Evolutionary conservation across 30 jellyfish, hydroid and myxozoan genomes (phyloP).

Genomic region (Hydractinia symbiolongicarpus): DNA sequence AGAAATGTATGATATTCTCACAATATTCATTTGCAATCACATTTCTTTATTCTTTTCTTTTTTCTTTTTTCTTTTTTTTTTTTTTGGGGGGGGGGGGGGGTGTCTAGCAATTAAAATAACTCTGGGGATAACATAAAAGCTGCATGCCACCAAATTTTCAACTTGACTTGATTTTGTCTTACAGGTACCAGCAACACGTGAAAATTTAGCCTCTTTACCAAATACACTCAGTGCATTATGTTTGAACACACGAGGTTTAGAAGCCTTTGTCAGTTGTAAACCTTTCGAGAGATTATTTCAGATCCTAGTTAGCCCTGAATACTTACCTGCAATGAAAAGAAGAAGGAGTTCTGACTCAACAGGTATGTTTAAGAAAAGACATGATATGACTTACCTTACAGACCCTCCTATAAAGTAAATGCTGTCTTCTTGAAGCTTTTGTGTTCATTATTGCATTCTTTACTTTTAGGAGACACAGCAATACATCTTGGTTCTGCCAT

Average conservation of each 20-base stretch:
- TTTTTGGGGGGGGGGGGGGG: no score
- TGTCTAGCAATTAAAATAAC: no score
- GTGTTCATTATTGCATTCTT: background rate
- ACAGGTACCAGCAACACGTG: slow-evolving; percentile 96
- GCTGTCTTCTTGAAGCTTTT: no score
- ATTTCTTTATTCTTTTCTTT: no score
- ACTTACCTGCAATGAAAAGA: slow-evolving; percentile 94
- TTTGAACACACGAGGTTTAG: slow-evolving; percentile 81
- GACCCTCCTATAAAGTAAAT: no score
- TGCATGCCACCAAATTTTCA: background rate
- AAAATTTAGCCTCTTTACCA: slow-evolving; percentile 93
- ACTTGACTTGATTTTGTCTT: background rate
- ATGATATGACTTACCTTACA: no score
- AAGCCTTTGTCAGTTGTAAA: slow-evolving; percentile 77
- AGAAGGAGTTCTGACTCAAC: slow-evolving; percentile 95
- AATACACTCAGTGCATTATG: slow-evolving; percentile 96
- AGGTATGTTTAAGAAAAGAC: slow-evolving; percentile 32
- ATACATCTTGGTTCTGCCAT: slow-evolving; percentile 99
- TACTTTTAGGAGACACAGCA: slow-evolving; percentile 85
- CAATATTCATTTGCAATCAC: no score
- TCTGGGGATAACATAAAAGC: no score
- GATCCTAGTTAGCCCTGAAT: slow-evolving; percentile 78
- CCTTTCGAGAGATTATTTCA: slow-evolving; percentile 90
- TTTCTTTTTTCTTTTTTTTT: no score
- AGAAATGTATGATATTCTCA: no score